phyloP scores from a whole-genome alignment of 37 sponge, comb jelly and placozoan species.

The Beroe forskalii region DNA sequence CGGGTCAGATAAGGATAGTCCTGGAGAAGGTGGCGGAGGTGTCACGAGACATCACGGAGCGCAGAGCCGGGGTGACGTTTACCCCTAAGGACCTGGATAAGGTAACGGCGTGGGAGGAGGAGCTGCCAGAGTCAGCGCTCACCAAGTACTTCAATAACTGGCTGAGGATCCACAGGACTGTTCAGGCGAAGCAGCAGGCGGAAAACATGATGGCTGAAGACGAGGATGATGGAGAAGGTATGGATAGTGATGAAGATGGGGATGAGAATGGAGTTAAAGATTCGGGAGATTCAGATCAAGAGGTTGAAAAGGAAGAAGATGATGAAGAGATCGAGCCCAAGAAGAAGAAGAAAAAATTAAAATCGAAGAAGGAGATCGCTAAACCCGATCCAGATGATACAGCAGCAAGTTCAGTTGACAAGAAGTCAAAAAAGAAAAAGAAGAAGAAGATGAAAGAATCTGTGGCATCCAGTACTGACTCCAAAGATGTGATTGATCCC shows the following conservation, averaged over 20 bases:
- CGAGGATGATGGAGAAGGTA: slow-evolving; percentile 20
- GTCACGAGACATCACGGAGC: slow-evolving; percentile 50
- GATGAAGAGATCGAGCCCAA: not conserved
- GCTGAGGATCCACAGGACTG: slow-evolving; percentile 56
- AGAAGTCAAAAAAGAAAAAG: slow-evolving; percentile 33
- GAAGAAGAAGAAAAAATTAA: not conserved
- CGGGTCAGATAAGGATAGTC: not conserved
- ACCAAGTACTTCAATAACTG: slow-evolving; percentile 61
- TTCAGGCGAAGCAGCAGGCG: not conserved
- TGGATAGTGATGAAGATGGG: not conserved
- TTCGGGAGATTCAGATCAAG: not conserved
- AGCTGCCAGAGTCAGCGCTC: slow-evolving; percentile 24
- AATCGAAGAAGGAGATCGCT: no score
- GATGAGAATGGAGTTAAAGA: not conserved
- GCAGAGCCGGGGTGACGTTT: not conserved
- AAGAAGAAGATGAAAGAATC: not conserved
- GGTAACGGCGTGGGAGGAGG: slow-evolving; percentile 23
- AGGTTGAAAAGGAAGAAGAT: not conserved
- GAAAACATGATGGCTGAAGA: not conserved
- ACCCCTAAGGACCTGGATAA: slow-evolving; percentile 43
- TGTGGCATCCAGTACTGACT: not conserved
- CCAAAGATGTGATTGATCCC: not conserved
- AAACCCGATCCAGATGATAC: not conserved
- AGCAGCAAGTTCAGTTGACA: not conserved
- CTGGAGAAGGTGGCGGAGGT: slow-evolving; percentile 45